These are phyloP conservation scores for Gymnothorax reevesii DNA, from an alignment of 2,797 vertebrate genomes.

Conservation along the genomic window DNA sequence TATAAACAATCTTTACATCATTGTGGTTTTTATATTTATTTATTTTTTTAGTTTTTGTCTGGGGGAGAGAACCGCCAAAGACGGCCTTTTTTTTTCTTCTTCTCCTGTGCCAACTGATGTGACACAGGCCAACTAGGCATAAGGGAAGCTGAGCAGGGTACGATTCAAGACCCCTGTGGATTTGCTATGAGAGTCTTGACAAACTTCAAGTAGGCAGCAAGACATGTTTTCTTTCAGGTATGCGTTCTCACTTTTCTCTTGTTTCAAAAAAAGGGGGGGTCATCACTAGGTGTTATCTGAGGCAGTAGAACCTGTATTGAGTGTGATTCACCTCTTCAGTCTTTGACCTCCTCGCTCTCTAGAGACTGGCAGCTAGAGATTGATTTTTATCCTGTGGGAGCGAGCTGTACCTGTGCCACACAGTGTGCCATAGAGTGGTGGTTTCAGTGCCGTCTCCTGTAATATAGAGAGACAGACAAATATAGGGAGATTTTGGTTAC, in stretches of 20 bases:
- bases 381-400: slow-evolving; percentile 89
- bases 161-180: slow-evolving; percentile 68
- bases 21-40: slow-evolving; percentile 62
- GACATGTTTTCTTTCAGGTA: slow-evolving; percentile 61
- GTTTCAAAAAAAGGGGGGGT: slow-evolving; percentile 41
- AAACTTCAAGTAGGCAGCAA: slow-evolving; percentile 71
- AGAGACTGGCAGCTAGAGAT: slow-evolving; percentile 82
- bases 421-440: slow-evolving; percentile 88
- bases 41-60: slow-evolving; percentile 56
- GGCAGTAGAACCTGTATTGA: slow-evolving; percentile 75
- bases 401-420: slow-evolving; percentile 85
- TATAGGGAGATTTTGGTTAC: slow-evolving; percentile 85
- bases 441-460: slow-evolving; percentile 87
- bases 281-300: slow-evolving; percentile 71
- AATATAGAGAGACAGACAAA: slow-evolving; percentile 90
- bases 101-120: slow-evolving; percentile 56
- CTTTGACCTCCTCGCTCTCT: slow-evolving; percentile 72
- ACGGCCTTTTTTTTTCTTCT: slow-evolving; percentile 18
- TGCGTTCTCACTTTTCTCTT: slow-evolving; percentile 44
- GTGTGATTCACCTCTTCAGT: slow-evolving; percentile 79
- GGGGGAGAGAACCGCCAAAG: slow-evolving; percentile 44
- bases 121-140: slow-evolving; percentile 65
- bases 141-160: slow-evolving; percentile 54
- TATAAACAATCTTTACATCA: slow-evolving; percentile 79
- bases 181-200: slow-evolving; percentile 69